A percentile compares a stretch with the other conserved stretches of the same genome.
Conservation (phyloP, 2,888 invertebrate genomes). For the Hirudinaria manillensis region DNA sequence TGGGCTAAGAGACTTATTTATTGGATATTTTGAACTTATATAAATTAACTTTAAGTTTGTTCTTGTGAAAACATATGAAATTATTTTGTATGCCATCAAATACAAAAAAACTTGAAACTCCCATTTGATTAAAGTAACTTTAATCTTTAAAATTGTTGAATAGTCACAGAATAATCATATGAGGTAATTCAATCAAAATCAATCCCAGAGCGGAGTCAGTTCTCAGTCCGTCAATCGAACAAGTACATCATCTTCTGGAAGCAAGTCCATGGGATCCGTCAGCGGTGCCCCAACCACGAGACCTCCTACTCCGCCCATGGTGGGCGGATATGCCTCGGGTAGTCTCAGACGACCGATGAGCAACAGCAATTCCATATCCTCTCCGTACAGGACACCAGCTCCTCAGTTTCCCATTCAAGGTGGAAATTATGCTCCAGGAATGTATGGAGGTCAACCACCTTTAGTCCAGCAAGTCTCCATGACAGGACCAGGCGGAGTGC, state of each 20-base stretch:
- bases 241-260: constrained; percentile 29
- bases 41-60: constrained; percentile 8
- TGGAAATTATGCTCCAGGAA: constrained; percentile 90
- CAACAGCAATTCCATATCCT: constrained; percentile 42
- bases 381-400: constrained; percentile 65
- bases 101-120: background rate
- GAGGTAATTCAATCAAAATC: background rate
- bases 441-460: constrained; percentile 7
- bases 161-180: background rate
- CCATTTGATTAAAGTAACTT: background rate
- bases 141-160: background rate
- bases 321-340: background rate
- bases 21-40: background rate
- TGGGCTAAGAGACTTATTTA: constrained; percentile 35
- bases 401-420: constrained; percentile 93
- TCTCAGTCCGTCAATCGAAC: background rate
- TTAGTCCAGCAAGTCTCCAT: background rate
- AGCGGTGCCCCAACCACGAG: constrained; percentile 74
- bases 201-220: background rate
- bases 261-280: constrained; percentile 22
- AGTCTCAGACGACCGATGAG: constrained; percentile 20
- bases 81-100: background rate
- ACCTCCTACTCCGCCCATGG: constrained; percentile 88
- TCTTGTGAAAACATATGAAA: background rate
- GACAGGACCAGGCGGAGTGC: constrained; percentile 2